phyloP scores from a whole-genome alignment of 1,140 invertebrate species.

The Diabrotica undecimpunctata region DNA sequence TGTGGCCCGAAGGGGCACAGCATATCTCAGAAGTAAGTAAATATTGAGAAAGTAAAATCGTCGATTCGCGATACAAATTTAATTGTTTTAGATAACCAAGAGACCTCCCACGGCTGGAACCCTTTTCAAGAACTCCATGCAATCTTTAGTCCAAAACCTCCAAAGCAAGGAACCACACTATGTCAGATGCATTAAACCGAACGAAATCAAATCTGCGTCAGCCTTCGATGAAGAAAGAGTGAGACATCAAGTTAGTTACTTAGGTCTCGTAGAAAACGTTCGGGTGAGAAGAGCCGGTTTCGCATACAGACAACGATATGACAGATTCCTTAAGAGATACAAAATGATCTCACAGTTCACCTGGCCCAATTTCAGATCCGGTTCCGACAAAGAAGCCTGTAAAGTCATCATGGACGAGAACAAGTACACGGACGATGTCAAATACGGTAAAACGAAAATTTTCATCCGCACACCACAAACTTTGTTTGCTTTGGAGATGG shows the following conservation, averaged over 20 bases:
- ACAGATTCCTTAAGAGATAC: slow-evolving; percentile 84
- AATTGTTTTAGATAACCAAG: slow-evolving; percentile 76
- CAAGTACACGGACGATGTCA: slow-evolving; percentile 77
- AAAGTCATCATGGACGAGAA: slow-evolving; percentile 77
- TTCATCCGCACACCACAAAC: slow-evolving; percentile 90
- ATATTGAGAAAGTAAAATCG: not conserved
- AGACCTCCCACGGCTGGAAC: slow-evolving; percentile 88
- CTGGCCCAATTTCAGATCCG: slow-evolving; percentile 88
- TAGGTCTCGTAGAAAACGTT: slow-evolving; percentile 90
- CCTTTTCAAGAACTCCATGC: slow-evolving; percentile 93
- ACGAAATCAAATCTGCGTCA: slow-evolving; percentile 84
- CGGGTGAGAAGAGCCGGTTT: slow-evolving; percentile 91
- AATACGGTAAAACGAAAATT: slow-evolving; percentile 91
- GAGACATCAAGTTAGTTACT: slow-evolving; percentile 85
- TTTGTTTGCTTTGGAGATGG: slow-evolving; percentile 82
- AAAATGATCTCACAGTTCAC: slow-evolving; percentile 93
- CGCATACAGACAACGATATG: slow-evolving; percentile 85
- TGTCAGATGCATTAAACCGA: slow-evolving; percentile 94
- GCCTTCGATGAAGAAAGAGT: slow-evolving; percentile 77
- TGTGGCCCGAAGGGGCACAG: slow-evolving; percentile 94
- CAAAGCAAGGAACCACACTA: slow-evolving; percentile 93
- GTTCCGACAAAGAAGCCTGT: slow-evolving; percentile 76
- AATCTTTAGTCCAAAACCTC: slow-evolving; percentile 82
- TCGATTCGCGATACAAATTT: not conserved
- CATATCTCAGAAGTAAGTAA: slow-evolving; percentile 74